Percentiles rank a stretch among this genome's conserved stretches.
Evolutionary conservation across 2,797 vertebrate species (phyloP).

Genomic region (Danionella dracula): DNA sequence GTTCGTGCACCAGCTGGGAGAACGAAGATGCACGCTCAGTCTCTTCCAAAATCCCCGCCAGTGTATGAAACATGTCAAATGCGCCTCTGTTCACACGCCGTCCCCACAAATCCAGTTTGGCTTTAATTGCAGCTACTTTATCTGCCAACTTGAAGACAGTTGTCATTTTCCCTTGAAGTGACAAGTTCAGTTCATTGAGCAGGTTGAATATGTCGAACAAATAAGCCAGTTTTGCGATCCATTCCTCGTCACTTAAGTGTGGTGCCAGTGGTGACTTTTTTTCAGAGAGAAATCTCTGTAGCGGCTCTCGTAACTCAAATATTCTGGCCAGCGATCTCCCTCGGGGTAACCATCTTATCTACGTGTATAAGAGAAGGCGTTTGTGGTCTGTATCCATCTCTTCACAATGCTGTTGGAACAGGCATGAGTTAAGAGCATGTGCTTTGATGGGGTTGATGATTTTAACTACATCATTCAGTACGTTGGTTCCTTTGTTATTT

Average conservation of each 20-base stretch:
- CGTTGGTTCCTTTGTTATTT: not conserved
- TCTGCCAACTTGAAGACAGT: constrained; percentile 43
- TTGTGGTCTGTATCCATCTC: constrained; percentile 37
- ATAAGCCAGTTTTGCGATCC: constrained; percentile 31
- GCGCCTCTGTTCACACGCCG: not conserved
- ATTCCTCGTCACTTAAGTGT: constrained; percentile 33
- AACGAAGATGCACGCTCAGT: not conserved
- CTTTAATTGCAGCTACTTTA: constrained; percentile 45
- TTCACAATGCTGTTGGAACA: constrained; percentile 41
- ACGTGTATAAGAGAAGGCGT: too few species aligned
- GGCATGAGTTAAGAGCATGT: constrained; percentile 27
- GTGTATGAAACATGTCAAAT: constrained; percentile 28
- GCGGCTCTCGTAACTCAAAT: constrained; percentile 41
- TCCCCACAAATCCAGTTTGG: constrained; percentile 41
- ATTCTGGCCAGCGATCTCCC: constrained; percentile 32
- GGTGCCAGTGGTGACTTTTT: constrained; percentile 37
- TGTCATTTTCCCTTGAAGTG: constrained; percentile 36
- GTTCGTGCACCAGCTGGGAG: constrained; percentile 10
- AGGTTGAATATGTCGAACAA: constrained; percentile 33
- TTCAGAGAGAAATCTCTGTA: constrained; percentile 35
- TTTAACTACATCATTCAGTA: constrained; percentile 32
- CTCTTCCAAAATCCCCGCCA: not conserved
- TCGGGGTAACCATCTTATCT: constrained; percentile 28
- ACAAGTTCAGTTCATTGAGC: constrained; percentile 37
- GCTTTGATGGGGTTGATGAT: constrained; percentile 44